Evolutionary conservation across 2,888 invertebrate genomes (phyloP), one percentile per base, ranked within the genome.

Genomic region (Hydrotaea diabolus): DNA sequence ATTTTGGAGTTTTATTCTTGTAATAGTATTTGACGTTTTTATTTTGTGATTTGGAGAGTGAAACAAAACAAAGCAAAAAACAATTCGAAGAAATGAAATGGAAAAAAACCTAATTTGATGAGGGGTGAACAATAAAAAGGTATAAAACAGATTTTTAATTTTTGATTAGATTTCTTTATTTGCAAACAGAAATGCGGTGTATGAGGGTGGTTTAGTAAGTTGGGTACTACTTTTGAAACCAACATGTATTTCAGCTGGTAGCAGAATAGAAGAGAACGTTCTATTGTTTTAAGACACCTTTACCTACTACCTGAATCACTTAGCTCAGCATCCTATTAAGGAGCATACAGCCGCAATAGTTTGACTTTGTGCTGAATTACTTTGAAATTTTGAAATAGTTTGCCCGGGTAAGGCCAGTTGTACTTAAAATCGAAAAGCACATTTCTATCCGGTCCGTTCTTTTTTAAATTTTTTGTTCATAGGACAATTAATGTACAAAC

Each of bases 1-100:
- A 85, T 74, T 85, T 82, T 77, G 81, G n/a, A 81, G 73, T 73
- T 71, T 26, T 71, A 46, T 13, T 26, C 31, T 7, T 59, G 69
- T 77, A 85, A 85, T 80, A 85, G 77, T 82, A 82, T 82, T 79
- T 85, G 85, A 82, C 82, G 82, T 82, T 85, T 85, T 77, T 77
- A 79, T 85, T 80, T 85, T 80, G 77, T 77, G 82, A 85, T 85
- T 85, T 80, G 36, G 72, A 77, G 9, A 77, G 64, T 43, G 9
- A 62, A 62, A 66, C 17, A 21, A 66, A 79, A 77, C 21, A 69
- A 75, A 36, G 77, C 74, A 46, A 62, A 73, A 8, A 76, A 69
- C 8, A 66, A 66, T 8, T 3, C 74, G 69, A 74, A 17, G 73
- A 43, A 78, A 76, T 31, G 62, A 66, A 19, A 81, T 46, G n/a